Evolutionary conservation across 1,140 invertebrate genomes (phyloP).

Genomic region (Pseudomyrmex dendroicus): DNA sequence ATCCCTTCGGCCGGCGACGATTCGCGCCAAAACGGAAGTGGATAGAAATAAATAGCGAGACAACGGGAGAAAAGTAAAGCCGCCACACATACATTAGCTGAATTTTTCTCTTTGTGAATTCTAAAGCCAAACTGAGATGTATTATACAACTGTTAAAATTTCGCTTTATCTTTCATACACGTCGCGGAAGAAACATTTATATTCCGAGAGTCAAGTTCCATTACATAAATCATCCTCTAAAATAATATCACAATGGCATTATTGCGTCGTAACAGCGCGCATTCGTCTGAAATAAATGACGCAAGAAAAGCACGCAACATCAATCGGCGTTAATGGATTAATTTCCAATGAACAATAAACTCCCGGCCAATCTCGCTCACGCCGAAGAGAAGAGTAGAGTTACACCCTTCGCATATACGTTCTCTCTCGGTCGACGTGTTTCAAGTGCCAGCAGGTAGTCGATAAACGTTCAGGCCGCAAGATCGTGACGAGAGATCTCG

Average conservation of each 20-base stretch:
- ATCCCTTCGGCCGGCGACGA: neutral
- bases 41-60: neutral
- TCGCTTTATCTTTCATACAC: slow-evolving; percentile 2
- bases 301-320: neutral
- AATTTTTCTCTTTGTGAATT: neutral
- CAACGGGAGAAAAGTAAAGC: neutral
- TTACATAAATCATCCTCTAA: slow-evolving; percentile 5
- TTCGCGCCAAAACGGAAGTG: neutral
- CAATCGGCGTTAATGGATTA: slow-evolving; percentile 46
- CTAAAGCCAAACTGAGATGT: neutral
- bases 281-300: slow-evolving; percentile 3
- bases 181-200: neutral
- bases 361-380: slow-evolving; percentile 20
- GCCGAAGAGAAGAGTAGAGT: neutral
- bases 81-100: neutral
- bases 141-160: neutral
- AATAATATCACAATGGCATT: slow-evolving; percentile 32
- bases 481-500: slow-evolving; percentile 37
- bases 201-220: neutral
- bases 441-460: slow-evolving; percentile 29
- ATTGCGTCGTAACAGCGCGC: neutral
- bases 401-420: slow-evolving; percentile 13
- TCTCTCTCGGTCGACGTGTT: neutral
- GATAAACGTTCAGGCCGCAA: neutral
- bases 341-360: slow-evolving; percentile 28